Percentiles rank a stretch among this genome's conserved stretches.
phyloP scores from a whole-genome alignment of 2,113 vertebrate genomes.

The Melanostigma gelatinosum region DNA sequence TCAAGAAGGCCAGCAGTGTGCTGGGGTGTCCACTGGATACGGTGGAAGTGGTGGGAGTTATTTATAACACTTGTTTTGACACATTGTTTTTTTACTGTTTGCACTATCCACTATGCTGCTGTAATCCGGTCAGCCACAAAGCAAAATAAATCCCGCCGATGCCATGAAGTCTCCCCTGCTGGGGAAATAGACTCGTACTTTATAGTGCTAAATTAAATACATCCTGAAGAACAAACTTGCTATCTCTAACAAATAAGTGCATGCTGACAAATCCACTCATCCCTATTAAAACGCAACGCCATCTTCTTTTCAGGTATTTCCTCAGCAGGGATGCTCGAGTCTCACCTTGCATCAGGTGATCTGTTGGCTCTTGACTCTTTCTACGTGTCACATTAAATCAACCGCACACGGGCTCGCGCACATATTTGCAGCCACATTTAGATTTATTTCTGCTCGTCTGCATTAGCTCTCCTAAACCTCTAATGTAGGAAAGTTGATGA shows the following conservation, averaged over 20 bases:
- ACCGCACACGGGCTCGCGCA: background rate
- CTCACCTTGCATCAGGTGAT: background rate
- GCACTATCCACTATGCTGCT: no score
- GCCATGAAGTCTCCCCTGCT: background rate
- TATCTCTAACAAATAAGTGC: background rate
- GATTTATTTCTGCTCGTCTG: slow-evolving; percentile 58
- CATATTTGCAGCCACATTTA: slow-evolving; percentile 43
- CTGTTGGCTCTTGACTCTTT: background rate
- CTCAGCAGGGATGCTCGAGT: background rate
- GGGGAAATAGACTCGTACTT: background rate
- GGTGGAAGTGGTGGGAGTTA: no score
- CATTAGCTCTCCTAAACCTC: slow-evolving; percentile 46
- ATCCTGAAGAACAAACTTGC: background rate
- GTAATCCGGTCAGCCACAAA: background rate
- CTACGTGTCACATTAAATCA: slow-evolving; percentile 40
- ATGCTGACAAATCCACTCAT: background rate
- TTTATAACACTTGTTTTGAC: no score
- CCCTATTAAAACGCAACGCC: background rate
- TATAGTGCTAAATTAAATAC: background rate
- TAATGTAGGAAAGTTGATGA: slow-evolving; percentile 65
- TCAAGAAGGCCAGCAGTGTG: no score
- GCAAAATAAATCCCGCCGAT: background rate
- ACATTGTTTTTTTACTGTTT: no score
- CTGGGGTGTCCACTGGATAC: no score
- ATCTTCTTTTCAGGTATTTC: background rate